Evolutionary conservation across 2,888 invertebrate species (phyloP).

Genomic region (Argyra leucocephala): DNA sequence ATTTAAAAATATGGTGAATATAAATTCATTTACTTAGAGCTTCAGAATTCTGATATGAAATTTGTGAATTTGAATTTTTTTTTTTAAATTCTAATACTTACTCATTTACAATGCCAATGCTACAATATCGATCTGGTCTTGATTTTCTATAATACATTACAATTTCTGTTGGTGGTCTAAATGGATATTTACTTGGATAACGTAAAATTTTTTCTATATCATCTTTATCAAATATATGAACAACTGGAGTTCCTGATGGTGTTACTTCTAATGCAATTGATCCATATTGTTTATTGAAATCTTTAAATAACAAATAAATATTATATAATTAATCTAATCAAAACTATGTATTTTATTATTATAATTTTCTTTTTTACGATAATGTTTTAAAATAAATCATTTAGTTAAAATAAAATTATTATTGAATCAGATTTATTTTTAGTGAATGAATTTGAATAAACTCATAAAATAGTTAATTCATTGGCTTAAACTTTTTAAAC

Average conservation of each 20-base stretch:
- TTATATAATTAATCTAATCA: no score
- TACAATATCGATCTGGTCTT: constrained; percentile 70
- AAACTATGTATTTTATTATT: no score
- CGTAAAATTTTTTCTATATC: constrained; percentile 71
- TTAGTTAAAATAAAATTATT: no score
- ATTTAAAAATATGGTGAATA: not conserved
- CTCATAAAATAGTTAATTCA: no score
- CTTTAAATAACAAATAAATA: constrained; percentile 36
- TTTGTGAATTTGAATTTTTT: constrained; percentile 27
- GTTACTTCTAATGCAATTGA: constrained; percentile 68
- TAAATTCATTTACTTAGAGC: no score
- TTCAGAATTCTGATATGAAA: no score
- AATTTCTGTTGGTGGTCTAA: constrained; percentile 74
- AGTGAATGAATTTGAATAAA: no score
- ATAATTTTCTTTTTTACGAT: no score
- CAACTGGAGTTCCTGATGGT: constrained; percentile 60
- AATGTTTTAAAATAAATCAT: no score
- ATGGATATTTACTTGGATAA: constrained; percentile 62
- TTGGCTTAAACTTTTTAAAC: no score
- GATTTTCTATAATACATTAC: constrained; percentile 63
- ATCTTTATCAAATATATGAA: constrained; percentile 59
- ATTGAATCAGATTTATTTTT: no score
- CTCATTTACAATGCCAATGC: constrained; percentile 74
- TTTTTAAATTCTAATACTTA: constrained; percentile 34
- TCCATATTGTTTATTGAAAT: constrained; percentile 64